Evolutionary conservation across 53 echinoderm and acorn worm genomes (phyloP).

Genomic region (Hippasteria phrygiana): DNA sequence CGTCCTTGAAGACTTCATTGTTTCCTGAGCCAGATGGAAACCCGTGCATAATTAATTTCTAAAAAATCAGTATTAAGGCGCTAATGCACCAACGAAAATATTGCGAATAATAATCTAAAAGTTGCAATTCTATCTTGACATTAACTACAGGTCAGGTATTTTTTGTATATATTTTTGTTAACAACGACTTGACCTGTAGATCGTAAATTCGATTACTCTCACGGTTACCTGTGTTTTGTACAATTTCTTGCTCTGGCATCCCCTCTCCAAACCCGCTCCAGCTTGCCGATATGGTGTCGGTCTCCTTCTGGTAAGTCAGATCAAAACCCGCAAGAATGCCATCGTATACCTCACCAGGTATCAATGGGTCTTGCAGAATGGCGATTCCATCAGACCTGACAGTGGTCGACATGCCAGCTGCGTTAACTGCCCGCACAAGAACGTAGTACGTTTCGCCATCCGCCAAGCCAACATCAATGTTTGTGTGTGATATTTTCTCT

Average conservation of each 20-base stretch:
- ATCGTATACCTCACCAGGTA: slow-evolving; percentile 73
- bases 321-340: slow-evolving; percentile 65
- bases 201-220: neutral
- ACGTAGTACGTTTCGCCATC: slow-evolving; percentile 69
- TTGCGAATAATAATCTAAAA: too few relatives aligned
- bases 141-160: too few relatives aligned
- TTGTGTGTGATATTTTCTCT: slow-evolving; percentile 27
- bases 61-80: too few relatives aligned
- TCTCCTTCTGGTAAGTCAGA: slow-evolving; percentile 60
- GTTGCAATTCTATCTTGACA: too few relatives aligned
- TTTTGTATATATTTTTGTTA: too few relatives aligned
- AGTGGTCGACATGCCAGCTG: slow-evolving; percentile 25
- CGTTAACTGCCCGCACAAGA: slow-evolving; percentile 61
- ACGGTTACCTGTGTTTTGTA: slow-evolving; percentile 49
- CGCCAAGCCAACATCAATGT: slow-evolving; percentile 16
- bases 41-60: too few relatives aligned
- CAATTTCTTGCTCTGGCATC: neutral
- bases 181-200: too few relatives aligned
- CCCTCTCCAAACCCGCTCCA: slow-evolving; percentile 69
- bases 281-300: slow-evolving; percentile 54
- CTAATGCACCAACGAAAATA: too few relatives aligned
- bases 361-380: slow-evolving; percentile 51
- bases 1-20: slow-evolving; percentile 23
- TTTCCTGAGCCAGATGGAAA: neutral
- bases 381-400: slow-evolving; percentile 68